Evolutionary conservation across 2,113 vertebrate genomes (phyloP).

Genomic region (Meriones unguiculatus): DNA sequence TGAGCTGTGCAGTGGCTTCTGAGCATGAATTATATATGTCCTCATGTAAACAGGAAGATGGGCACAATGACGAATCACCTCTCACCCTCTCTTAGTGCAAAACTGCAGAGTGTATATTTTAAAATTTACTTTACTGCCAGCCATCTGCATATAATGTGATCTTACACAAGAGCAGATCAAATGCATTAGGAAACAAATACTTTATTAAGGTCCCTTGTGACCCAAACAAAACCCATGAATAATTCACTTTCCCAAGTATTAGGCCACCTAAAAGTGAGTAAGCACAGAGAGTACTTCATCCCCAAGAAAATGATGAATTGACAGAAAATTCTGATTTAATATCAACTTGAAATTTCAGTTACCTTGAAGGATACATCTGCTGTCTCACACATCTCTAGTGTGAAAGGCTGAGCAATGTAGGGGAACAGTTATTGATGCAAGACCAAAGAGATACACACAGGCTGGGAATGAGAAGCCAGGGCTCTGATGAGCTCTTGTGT

Average conservation of each 20-base stretch:
- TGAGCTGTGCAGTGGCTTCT: constrained; percentile 57
- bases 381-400: constrained; percentile 72
- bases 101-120: constrained; percentile 84
- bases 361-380: constrained; percentile 77
- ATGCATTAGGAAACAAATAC: constrained; percentile 86
- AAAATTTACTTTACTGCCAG: constrained; percentile 83
- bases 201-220: constrained; percentile 81
- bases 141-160: constrained; percentile 77
- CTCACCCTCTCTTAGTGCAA: constrained; percentile 70
- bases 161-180: constrained; percentile 79
- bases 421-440: constrained; percentile 65
- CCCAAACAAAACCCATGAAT: constrained; percentile 82
- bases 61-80: constrained; percentile 76
- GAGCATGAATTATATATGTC: constrained; percentile 74
- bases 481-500: background rate
- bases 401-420: constrained; percentile 74
- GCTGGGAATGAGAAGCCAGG: rapidly evolving
- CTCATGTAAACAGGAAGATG: constrained; percentile 75
- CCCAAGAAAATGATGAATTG: constrained; percentile 80
- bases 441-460: background rate
- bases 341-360: constrained; percentile 76
- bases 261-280: constrained; percentile 80
- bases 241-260: constrained; percentile 84
- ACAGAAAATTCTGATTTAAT: constrained; percentile 77
- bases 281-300: constrained; percentile 79